Base-by-base conservation (phyloP, 2,888 invertebrate genomes). In the Temnothorax ravouxi region DNA sequence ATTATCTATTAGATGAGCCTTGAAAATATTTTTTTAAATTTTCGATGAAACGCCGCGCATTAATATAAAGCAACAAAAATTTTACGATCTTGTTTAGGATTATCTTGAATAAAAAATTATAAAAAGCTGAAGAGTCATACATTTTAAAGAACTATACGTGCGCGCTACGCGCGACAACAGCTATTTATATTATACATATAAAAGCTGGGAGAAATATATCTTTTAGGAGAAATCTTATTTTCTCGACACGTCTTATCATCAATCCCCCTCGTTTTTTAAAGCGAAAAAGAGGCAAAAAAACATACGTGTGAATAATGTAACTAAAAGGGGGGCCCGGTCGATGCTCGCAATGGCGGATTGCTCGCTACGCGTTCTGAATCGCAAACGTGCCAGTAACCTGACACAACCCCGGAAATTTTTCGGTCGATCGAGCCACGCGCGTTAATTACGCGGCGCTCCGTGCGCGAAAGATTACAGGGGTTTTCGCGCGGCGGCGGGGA, bases 381-480 rank as follows among this genome's bases (percentile, higher is more conserved):
- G 34, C 56, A 71, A 71, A 50, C 59, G 56, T 52, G 54, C 11
- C 66, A 25, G 69, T 56, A 52, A 52, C 15, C 56, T 47, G 59
- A 47, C 44, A 71, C 21, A 71, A 21, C 69, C n/a, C 75, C 82
- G 38, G 66, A 54, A 52, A 82, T 88, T 88, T 88, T 86, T 88
- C 86, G 84, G 69, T 75, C 84, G 82, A 88, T 86, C 83, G 88
- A 62, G 59, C 64, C 38, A 15, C 9, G 67, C 62, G 74, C 84
- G 84, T 84, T 88, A 88, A 88, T 88, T 88, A 83, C 84, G 64
- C 52, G 34, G 62, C 18, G 21, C 56, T 75, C 44, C 64, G 80
- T 72, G 72, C 66, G 74, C 67, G 64, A 59, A 84, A 82, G 82
- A 87, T 87, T 83, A 85, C 54, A 80, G 74, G 38, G 75, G 52